These are phyloP conservation scores for Callopanchax toddi DNA, from an alignment of 2,113 vertebrate genomes.

Conservation along the genomic window DNA sequence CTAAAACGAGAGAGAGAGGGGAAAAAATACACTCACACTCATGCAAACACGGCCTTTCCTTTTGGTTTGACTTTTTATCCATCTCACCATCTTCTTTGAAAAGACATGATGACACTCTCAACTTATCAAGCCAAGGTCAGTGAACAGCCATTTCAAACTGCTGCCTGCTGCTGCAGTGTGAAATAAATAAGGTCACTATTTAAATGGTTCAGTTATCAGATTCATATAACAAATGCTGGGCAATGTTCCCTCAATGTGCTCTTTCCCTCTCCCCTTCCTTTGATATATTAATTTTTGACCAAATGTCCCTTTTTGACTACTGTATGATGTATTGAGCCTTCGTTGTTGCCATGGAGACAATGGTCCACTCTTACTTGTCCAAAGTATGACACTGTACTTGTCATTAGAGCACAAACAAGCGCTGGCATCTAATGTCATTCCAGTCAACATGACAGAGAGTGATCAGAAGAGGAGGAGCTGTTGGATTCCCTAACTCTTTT, in stretches of 20 bases:
- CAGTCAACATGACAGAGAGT: constrained; percentile 80
- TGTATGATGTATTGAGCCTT: constrained; percentile 87
- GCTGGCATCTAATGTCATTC: constrained; percentile 87
- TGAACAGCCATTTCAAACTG: constrained; percentile 67
- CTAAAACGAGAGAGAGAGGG: background rate
- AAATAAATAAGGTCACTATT: constrained; percentile 78
- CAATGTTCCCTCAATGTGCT: constrained; percentile 58
- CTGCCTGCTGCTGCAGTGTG: constrained; percentile 52
- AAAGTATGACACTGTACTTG: too few relatives aligned
- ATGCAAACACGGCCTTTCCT: constrained; percentile 27
- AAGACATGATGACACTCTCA: constrained; percentile 47
- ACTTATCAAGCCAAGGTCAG: constrained; percentile 75
- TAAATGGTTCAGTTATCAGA: constrained; percentile 73
- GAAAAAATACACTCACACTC: constrained; percentile 20
- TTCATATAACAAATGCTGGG: constrained; percentile 71
- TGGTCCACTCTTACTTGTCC: constrained; percentile 86
- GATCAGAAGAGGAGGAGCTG: constrained; percentile 60
- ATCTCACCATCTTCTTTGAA: constrained; percentile 25
- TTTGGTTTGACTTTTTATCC: constrained; percentile 30
- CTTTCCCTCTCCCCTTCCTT: constrained; percentile 60
- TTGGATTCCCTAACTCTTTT: constrained; percentile 37
- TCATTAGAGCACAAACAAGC: constrained; percentile 87
- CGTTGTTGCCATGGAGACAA: constrained; percentile 88
- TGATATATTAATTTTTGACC: constrained; percentile 84
- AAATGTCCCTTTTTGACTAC: constrained; percentile 83